Percentiles rank a stretch among this genome's conserved stretches.
Evolutionary conservation across 1,140 invertebrate genomes (phyloP).

Genomic region (Drosophila tropicalis): DNA sequence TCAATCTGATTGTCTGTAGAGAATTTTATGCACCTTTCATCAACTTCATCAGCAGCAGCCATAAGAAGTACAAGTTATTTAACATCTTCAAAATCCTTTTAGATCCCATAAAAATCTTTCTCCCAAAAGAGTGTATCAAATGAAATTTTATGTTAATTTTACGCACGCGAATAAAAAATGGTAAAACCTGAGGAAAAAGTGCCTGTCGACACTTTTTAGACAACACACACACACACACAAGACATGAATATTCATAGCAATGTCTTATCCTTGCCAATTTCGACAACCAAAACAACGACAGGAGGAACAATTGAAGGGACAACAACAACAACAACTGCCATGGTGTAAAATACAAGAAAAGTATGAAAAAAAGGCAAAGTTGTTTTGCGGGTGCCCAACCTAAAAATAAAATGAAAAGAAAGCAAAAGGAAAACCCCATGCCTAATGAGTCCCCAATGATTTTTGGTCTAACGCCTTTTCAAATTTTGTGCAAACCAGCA

Average conservation of each 20-base stretch:
- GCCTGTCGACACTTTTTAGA: conserved; percentile 36
- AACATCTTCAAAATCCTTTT: conserved; percentile 43
- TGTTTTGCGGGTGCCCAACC: conserved; percentile 27
- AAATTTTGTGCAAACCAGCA: conserved; percentile 22
- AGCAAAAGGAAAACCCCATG: conserved; percentile 15
- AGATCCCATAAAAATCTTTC: conserved; percentile 46
- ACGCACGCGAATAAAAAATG: conserved; percentile 14
- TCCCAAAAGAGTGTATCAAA: conserved; percentile 60
- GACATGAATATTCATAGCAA: conserved; percentile 67
- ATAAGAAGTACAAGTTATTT: conserved; percentile 34
- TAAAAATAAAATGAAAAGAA: conserved; percentile 24
- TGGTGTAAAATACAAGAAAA: conserved; percentile 8
- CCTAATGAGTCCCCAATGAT: conserved; percentile 75
- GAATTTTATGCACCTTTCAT: conserved; percentile 35
- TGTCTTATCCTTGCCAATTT: conserved; percentile 54
- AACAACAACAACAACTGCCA: conserved; percentile 2
- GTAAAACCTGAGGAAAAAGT: conserved; percentile 43
- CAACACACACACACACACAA: neutral
- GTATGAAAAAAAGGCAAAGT: conserved; percentile 42
- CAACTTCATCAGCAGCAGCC: conserved; percentile 19
- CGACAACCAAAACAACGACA: conserved; percentile 46
- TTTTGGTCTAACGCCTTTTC: conserved; percentile 62
- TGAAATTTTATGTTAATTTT: conserved; percentile 67
- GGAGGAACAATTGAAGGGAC: conserved; percentile 14
- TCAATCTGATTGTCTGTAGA: conserved; percentile 46